Evolutionary conservation across 2,888 invertebrate genomes (phyloP), one percentile per base, ranked within the genome.

Genomic region (Chironomus riparius): DNA sequence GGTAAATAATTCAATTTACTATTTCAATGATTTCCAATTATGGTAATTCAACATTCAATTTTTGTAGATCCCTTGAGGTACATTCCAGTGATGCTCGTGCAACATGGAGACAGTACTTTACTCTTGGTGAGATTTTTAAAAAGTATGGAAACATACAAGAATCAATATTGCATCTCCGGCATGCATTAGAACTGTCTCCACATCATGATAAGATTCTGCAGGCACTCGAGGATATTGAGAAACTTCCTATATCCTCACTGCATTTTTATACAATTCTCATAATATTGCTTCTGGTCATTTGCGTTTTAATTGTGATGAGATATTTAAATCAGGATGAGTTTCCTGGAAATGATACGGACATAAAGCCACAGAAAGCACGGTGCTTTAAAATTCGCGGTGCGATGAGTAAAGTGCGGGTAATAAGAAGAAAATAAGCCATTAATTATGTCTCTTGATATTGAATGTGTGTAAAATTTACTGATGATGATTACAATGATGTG

Each of bases 61-160:
- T 28, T 50, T n/a, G n/a, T n/a, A 81, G 81, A 74, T 94, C 94
- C 13, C 86, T 95, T 61, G 93, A 93, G 81, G 90, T 94, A 77
- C 93, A 93, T 82, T 90, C 93, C 38, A 91, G 92, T 0, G 93
- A 93, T 81, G 21, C 21, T 12, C 91, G 92, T 81, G 92, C 91
- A 81, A 92, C 94, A 2, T 95, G 94, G 95, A 92, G 93, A 81
- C 95, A 95, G 83, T 94, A 95, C 85, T 93, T 94, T 82, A 94
- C 94, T 5, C 87, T 95, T 76, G 95, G 95, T 5, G 94, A 95
- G 85, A 95, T 95, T 83, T 92, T 94, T 81, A 94, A 94, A 85
- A 93, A 94, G 0, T 94, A 94, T 81, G 94, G 94, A 79, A 94
- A 94, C 82, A 92, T 93, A 85, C 90, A 93, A 86, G 94, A 95